phyloP scores from a whole-genome alignment of 92 coral and sea anemone genomes.

The Desmophyllum pertusum region DNA sequence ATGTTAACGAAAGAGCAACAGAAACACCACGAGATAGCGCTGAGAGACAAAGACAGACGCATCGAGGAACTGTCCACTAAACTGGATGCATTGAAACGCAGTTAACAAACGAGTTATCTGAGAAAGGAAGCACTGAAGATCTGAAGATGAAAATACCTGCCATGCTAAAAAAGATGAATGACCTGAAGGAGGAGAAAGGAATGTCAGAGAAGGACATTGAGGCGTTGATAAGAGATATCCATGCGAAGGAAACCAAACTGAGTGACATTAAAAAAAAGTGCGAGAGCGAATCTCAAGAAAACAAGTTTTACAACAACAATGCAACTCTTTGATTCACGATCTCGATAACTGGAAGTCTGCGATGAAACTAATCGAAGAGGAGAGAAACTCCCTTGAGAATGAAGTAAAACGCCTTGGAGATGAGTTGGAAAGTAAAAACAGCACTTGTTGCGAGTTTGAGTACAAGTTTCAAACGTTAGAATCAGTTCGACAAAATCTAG shows the following conservation, averaged over 20 bases:
- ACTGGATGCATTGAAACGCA: conserved; percentile 11
- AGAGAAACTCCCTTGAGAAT: conserved; percentile 43
- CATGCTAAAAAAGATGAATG: conserved; percentile 22
- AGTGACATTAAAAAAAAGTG: conserved; percentile 12
- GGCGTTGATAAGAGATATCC: background rate
- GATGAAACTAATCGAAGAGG: conserved; percentile 53
- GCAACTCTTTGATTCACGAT: conserved; percentile 20
- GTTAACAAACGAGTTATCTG: conserved; percentile 8
- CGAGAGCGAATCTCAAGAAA: conserved; percentile 25
- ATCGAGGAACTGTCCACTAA: conserved; percentile 37
- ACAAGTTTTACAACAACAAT: conserved; percentile 20
- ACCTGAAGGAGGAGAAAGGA: conserved; percentile 19
- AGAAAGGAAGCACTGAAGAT: conserved; percentile 5
- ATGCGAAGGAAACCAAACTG: conserved; percentile 13
- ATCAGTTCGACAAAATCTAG: conserved; percentile 20
- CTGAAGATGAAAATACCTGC: conserved; percentile 3
- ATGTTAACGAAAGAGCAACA: conserved; percentile 12
- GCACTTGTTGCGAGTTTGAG: conserved; percentile 17
- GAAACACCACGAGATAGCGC: background rate
- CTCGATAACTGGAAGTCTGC: conserved; percentile 47
- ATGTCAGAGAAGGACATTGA: conserved; percentile 22
- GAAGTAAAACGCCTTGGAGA: conserved; percentile 32
- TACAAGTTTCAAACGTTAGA: conserved; percentile 25
- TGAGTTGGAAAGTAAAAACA: conserved; percentile 48
- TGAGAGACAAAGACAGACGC: conserved; percentile 48